phyloP scores from a whole-genome alignment of 2,797 vertebrate genomes.

The Serranus cabrilla region DNA sequence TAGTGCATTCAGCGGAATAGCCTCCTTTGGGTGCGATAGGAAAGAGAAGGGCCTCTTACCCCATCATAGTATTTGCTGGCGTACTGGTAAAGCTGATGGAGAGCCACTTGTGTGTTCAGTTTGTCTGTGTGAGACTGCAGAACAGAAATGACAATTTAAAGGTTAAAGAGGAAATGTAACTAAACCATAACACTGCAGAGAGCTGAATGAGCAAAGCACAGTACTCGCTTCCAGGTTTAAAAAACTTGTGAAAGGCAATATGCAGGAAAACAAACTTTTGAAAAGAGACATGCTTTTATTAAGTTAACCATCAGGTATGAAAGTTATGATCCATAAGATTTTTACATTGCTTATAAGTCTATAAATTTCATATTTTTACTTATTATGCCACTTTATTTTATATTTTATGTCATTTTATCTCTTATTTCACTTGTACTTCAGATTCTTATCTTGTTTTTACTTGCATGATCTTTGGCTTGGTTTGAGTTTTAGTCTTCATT shows the following conservation, averaged over 20 bases:
- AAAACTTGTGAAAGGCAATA: not conserved
- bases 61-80: slow-evolving; percentile 99
- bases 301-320: slow-evolving; percentile 5
- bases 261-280: slow-evolving; percentile 16
- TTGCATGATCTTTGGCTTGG: too few species aligned
- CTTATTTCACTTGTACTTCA: too few species aligned
- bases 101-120: slow-evolving; percentile 95
- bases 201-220: slow-evolving; percentile 13
- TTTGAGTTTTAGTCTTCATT: too few species aligned
- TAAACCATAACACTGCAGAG: slow-evolving; percentile 7
- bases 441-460: too few species aligned
- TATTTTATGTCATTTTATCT: too few species aligned
- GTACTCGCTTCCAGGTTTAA: slow-evolving; percentile 8
- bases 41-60: slow-evolving; percentile 86
- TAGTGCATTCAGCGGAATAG: slow-evolving; percentile 78
- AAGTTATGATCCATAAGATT: slow-evolving; percentile 14
- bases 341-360: too few species aligned
- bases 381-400: too few species aligned
- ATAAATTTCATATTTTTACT: too few species aligned
- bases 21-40: slow-evolving; percentile 71
- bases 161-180: slow-evolving; percentile 50
- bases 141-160: slow-evolving; percentile 54
- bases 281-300: not conserved
- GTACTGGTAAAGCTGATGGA: slow-evolving; percentile 98
- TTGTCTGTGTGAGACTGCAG: slow-evolving; percentile 92